phyloP scores from a whole-genome alignment of 2,888 invertebrate genomes.

The Erebia epiphron region DNA sequence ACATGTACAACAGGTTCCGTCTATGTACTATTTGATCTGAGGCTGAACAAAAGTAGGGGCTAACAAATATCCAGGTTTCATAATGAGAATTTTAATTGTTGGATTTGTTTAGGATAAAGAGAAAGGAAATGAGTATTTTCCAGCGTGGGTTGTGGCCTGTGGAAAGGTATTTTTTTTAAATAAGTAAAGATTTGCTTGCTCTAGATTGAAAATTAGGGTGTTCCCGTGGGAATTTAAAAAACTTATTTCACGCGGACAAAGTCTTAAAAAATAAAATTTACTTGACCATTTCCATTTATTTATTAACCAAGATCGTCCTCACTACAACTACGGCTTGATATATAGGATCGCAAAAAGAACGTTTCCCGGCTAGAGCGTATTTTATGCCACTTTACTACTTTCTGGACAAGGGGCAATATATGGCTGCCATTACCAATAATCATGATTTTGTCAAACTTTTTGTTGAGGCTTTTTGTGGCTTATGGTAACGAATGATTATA shows the following conservation, averaged over 20 bases:
- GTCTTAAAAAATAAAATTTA: neutral
- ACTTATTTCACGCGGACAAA: too few species aligned
- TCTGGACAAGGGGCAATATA: slow-evolving; percentile 22
- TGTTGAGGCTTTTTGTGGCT: neutral
- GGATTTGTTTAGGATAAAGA: slow-evolving; percentile 19
- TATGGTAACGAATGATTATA: too few species aligned
- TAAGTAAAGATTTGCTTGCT: neutral
- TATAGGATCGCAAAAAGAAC: slow-evolving; percentile 21
- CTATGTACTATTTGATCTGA: too few species aligned
- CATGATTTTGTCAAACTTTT: slow-evolving; percentile 15
- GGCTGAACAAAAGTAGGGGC: slow-evolving; percentile 12
- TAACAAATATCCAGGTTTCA: slow-evolving; percentile 17
- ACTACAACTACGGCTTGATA: slow-evolving; percentile 7
- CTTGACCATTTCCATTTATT: slow-evolving; percentile 8
- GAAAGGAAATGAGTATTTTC: slow-evolving; percentile 12
- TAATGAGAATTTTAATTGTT: slow-evolving; percentile 24
- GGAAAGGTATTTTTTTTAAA: neutral
- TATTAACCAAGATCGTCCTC: slow-evolving; percentile 16
- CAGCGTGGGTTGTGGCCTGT: neutral
- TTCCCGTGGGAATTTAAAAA: too few species aligned
- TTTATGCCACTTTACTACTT: slow-evolving; percentile 22
- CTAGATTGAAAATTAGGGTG: too few species aligned
- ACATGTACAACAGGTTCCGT: too few species aligned
- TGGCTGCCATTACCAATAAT: slow-evolving; percentile 8
- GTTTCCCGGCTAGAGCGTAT: slow-evolving; percentile 4